Evolutionary conservation across 1,140 invertebrate genomes (phyloP).

Genomic region (Notospermus geniculatus): DNA sequence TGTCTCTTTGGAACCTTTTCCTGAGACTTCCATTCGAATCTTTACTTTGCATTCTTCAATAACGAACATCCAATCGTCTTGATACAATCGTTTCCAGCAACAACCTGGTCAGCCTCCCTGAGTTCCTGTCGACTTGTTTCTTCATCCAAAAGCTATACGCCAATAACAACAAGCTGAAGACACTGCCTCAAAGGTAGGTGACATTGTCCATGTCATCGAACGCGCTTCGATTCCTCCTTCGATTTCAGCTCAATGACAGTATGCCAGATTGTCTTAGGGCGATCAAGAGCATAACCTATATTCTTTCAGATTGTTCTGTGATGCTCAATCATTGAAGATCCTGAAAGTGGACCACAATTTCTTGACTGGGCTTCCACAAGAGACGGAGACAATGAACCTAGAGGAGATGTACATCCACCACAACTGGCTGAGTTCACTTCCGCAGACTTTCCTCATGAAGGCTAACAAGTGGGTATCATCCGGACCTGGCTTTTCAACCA

Average conservation of each 20-base stretch:
- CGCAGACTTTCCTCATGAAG: conserved; percentile 39
- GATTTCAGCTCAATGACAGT: no score
- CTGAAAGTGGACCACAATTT: conserved; percentile 46
- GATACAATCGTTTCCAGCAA: no score
- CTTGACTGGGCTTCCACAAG: conserved; percentile 35
- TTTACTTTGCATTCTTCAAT: no score
- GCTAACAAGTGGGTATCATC: conserved; percentile 43
- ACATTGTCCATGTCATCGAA: no score
- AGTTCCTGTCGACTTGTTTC: conserved; percentile 51
- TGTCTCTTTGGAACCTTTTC: no score
- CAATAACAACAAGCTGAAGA: conserved; percentile 43
- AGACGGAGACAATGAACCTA: conserved; percentile 32
- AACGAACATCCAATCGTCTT: no score
- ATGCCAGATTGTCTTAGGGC: no score
- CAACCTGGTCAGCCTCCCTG: conserved; percentile 37
- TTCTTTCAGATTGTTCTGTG: conserved; percentile 40
- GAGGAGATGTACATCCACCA: conserved; percentile 50
- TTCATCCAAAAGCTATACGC: conserved; percentile 46
- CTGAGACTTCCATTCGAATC: no score
- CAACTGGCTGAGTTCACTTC: conserved; percentile 40
- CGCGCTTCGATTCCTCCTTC: no score
- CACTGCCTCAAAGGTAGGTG: conserved; percentile 50
- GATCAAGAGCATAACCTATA: no score
- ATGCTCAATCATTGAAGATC: conserved; percentile 43
- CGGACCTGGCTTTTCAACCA: no score